Percentiles rank a stretch among this genome's conserved stretches.
Conservation (phyloP, 2,797 vertebrate genomes). For the Artibeus lituratus region DNA sequence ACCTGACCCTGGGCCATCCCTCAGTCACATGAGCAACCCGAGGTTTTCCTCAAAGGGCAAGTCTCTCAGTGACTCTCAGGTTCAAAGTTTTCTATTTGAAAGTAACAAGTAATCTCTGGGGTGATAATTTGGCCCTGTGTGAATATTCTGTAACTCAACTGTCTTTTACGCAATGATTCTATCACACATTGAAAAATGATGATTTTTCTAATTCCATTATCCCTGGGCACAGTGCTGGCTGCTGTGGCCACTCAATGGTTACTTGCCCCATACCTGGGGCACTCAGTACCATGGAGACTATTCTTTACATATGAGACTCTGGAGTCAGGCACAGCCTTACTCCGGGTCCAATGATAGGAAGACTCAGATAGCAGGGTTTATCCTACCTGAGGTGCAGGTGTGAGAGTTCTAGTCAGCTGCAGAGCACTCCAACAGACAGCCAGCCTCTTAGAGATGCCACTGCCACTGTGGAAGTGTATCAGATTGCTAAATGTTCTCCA, state of each 20-base stretch:
- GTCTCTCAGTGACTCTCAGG: rapidly evolving
- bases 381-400: not conserved
- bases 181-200: not conserved
- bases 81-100: not conserved
- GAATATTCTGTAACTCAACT: not conserved
- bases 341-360: not conserved
- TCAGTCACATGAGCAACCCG: not conserved
- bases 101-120: not conserved
- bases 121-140: not conserved
- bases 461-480: not conserved
- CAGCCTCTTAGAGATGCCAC: not conserved
- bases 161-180: not conserved
- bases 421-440: not conserved
- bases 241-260: not conserved
- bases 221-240: not conserved
- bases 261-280: not conserved
- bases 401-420: not conserved
- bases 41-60: not conserved
- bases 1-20: not conserved
- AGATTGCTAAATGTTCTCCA: not conserved
- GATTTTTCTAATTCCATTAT: not conserved
- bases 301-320: not conserved
- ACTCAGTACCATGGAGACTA: not conserved
- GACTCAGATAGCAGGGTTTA: not conserved
- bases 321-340: not conserved